phyloP scores from a whole-genome alignment of 1,140 invertebrate genomes.

The Notospermus geniculatus region DNA sequence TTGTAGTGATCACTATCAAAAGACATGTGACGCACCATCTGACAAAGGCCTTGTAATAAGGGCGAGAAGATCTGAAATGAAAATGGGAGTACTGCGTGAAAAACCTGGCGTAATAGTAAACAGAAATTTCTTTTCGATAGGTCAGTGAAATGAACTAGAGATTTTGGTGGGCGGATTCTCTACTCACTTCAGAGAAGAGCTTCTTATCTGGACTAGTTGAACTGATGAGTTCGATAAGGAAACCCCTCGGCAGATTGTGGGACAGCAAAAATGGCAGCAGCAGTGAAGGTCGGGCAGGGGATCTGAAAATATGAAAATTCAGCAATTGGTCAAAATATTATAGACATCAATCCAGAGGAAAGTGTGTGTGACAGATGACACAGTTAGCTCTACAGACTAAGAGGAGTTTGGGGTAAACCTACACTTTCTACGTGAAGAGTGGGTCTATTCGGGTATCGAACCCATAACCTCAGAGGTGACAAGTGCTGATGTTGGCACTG shows the following conservation, averaged over 20 bases:
- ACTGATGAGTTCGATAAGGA: constrained; percentile 66
- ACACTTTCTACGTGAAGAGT: too few species aligned
- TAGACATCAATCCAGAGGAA: too few species aligned
- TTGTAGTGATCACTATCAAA: constrained; percentile 71
- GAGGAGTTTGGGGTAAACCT: too few species aligned
- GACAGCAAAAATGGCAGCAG: constrained; percentile 63
- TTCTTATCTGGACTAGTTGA: constrained; percentile 60
- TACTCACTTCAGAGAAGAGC: constrained; percentile 62
- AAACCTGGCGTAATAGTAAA: too few species aligned
- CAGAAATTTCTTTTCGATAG: too few species aligned
- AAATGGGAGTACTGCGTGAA: neutral
- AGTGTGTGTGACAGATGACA: too few species aligned
- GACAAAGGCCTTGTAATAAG: constrained; percentile 68
- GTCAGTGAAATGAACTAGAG: too few species aligned
- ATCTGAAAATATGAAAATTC: constrained; percentile 17
- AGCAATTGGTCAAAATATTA: too few species aligned
- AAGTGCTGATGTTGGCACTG: too few species aligned
- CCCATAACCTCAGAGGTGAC: too few species aligned
- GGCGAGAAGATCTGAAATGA: constrained; percentile 63
- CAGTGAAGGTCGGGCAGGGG: constrained; percentile 56
- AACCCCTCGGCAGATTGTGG: constrained; percentile 67
- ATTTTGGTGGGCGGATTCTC: neutral
- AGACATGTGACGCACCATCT: constrained; percentile 68
- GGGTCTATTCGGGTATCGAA: too few species aligned
- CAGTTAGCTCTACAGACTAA: too few species aligned